Evolutionary conservation across 1,140 invertebrate genomes (phyloP).

Genomic region (Drosophila lacertosa): DNA sequence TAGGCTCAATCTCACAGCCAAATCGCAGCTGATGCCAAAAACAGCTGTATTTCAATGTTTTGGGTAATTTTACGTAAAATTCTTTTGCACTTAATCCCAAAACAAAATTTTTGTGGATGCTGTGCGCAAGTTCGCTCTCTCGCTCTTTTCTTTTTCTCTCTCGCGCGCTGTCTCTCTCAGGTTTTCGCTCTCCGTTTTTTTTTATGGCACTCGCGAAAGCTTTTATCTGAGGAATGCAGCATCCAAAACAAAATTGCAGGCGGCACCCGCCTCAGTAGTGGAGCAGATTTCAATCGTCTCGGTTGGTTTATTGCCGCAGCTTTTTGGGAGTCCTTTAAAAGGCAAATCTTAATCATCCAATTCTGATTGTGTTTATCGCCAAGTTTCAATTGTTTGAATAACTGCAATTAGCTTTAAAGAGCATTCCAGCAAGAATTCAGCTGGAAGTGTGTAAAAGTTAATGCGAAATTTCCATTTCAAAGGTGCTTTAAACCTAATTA

Average conservation of each 20-base stretch:
- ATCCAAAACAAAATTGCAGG: constrained; percentile 31
- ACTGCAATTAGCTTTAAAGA: neutral
- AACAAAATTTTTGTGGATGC: constrained; percentile 47
- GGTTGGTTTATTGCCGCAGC: constrained; percentile 50
- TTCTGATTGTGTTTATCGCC: constrained; percentile 1
- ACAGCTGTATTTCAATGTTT: constrained; percentile 30
- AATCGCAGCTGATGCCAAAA: constrained; percentile 12
- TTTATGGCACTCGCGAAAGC: constrained; percentile 68
- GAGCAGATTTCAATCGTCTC: constrained; percentile 75
- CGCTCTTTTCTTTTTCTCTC: neutral
- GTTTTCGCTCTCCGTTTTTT: neutral
- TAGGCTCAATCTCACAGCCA: neutral
- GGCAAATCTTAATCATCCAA: constrained; percentile 6
- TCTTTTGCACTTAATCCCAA: constrained; percentile 19
- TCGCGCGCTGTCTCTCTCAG: neutral
- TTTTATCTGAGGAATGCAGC: constrained; percentile 51
- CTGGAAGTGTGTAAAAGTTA: too few relatives aligned
- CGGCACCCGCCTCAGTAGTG: constrained; percentile 63
- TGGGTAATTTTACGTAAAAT: constrained; percentile 23
- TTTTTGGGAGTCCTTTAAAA: neutral
- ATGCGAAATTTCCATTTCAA: neutral
- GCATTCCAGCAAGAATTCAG: too few relatives aligned
- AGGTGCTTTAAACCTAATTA: neutral
- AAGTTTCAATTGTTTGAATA: constrained; percentile 9
- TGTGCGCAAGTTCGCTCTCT: constrained; percentile 58